A percentile compares a stretch with the other conserved stretches of the same genome.
phyloP scores from a whole-genome alignment of 2,797 vertebrate species.

The Phaenicophaeus curvirostris region DNA sequence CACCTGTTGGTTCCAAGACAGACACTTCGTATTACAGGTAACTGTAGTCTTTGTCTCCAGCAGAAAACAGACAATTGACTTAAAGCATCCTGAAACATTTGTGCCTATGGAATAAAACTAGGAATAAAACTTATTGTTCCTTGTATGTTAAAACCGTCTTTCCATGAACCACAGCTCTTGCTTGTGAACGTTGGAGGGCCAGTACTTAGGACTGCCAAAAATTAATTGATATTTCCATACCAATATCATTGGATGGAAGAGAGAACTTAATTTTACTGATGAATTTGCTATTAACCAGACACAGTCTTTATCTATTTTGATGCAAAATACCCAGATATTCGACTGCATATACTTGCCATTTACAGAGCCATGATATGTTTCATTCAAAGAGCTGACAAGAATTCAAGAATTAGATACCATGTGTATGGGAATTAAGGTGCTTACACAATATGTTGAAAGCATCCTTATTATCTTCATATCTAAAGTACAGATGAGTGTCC shows the following conservation, averaged over 20 bases:
- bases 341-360: neutral
- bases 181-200: neutral
- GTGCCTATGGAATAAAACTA: neutral
- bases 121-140: neutral
- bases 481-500: neutral
- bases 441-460: neutral
- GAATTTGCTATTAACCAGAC: neutral
- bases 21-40: neutral
- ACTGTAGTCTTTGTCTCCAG: neutral
- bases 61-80: neutral
- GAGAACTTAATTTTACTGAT: neutral
- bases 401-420: neutral
- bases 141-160: neutral
- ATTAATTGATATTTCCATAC: neutral
- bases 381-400: neutral
- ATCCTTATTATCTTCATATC: neutral
- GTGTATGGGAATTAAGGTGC: neutral
- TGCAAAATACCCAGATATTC: neutral
- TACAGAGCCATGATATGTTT: neutral
- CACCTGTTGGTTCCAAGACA: conserved; percentile 70
- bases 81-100: neutral
- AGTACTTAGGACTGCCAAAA: neutral
- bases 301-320: neutral
- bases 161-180: neutral
- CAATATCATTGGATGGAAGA: neutral